phyloP scores from a whole-genome alignment of 2,888 invertebrate genomes.

The Eurois occulta region DNA sequence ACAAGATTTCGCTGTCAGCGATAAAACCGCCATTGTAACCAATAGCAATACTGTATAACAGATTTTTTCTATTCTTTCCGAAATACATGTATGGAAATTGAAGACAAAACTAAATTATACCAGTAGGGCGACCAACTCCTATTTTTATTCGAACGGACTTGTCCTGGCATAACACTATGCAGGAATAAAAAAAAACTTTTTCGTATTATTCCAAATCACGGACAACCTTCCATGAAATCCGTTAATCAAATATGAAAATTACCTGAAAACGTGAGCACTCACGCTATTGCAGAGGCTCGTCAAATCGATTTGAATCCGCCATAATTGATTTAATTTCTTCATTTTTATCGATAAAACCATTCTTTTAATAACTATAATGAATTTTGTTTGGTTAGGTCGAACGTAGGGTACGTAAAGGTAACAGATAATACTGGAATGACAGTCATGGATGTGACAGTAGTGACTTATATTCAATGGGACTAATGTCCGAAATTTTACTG shows the following conservation, averaged over 20 bases:
- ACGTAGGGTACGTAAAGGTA: neutral
- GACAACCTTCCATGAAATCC: conserved; percentile 15
- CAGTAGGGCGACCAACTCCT: conserved; percentile 13
- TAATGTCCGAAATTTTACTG: too few species aligned
- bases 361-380: neutral
- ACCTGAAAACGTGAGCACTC: conserved; percentile 49
- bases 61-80: too few species aligned
- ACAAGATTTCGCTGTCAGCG: too few species aligned
- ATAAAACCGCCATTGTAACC: too few species aligned
- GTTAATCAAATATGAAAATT: conserved; percentile 44
- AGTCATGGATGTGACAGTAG: neutral
- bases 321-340: conserved; percentile 55
- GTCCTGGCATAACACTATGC: neutral
- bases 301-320: conserved; percentile 49
- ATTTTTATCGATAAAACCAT: conserved; percentile 12
- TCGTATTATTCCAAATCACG: neutral
- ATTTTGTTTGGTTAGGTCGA: neutral
- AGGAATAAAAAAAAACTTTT: neutral
- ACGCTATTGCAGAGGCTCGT: neutral
- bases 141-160: conserved; percentile 9
- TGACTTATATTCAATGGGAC: too few species aligned
- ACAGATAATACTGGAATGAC: neutral
- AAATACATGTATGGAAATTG: neutral
- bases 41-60: too few species aligned
- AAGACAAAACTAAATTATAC: neutral